Evolutionary conservation across 2,888 invertebrate species (phyloP).

Genomic region (Microchrysa polita): DNA sequence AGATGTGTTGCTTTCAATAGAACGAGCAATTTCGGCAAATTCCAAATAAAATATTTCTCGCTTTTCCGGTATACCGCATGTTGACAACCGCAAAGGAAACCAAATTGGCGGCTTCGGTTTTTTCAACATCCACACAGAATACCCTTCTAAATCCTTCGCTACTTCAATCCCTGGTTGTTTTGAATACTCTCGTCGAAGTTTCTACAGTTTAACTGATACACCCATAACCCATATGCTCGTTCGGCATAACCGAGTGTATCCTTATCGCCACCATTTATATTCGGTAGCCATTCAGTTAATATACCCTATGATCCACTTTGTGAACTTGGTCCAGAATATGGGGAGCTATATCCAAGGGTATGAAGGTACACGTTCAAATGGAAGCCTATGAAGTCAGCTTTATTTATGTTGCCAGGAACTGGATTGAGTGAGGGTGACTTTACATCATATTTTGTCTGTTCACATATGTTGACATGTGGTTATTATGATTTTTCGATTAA

Average conservation of each 20-base stretch:
- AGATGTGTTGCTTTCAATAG: too few relatives aligned
- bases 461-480: constrained; percentile 57
- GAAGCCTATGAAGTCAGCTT: background rate
- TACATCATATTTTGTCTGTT: constrained; percentile 52
- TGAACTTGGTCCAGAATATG: background rate
- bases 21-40: constrained; percentile 21
- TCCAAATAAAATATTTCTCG: constrained; percentile 50
- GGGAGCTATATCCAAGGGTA: background rate
- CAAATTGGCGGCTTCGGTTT: constrained; percentile 50
- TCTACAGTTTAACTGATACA: background rate
- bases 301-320: constrained; percentile 52
- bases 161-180: constrained; percentile 48
- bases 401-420: constrained; percentile 41
- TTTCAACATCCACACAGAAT: constrained; percentile 52
- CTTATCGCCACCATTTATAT: constrained; percentile 2
- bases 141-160: constrained; percentile 53
- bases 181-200: background rate
- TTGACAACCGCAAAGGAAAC: constrained; percentile 54
- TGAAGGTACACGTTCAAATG: background rate
- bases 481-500: constrained; percentile 60
- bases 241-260: background rate
- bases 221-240: background rate
- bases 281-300: constrained; percentile 50
- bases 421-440: constrained; percentile 52
- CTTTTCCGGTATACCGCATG: constrained; percentile 53